These are phyloP conservation scores for Horisme vitalbata DNA, from an alignment of 2,888 invertebrate genomes.

Conservation along the genomic window DNA sequence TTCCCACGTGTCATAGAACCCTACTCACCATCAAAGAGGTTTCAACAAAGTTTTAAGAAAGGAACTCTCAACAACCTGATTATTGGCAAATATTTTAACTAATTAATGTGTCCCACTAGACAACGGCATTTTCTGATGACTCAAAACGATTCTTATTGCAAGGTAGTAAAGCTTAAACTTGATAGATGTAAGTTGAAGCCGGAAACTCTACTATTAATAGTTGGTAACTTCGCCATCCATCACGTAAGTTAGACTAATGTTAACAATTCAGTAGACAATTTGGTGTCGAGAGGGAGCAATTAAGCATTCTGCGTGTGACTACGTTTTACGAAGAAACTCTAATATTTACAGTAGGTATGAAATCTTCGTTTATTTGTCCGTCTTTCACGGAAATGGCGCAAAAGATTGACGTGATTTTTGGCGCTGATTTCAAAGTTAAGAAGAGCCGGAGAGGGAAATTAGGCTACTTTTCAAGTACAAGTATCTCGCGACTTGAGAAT, in stretches of 20 bases:
- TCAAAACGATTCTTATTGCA: conserved; percentile 6
- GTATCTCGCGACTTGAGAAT: no score
- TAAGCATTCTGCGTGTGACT: conserved; percentile 7
- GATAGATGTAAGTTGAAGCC: neutral
- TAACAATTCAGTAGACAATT: conserved; percentile 27
- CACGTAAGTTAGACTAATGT: conserved; percentile 25
- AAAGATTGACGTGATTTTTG: no score
- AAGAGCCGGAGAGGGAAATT: no score
- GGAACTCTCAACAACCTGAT: conserved; percentile 10
- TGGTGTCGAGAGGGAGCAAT: conserved; percentile 24
- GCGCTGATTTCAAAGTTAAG: no score
- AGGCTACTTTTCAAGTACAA: no score
- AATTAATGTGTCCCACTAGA: conserved; percentile 2
- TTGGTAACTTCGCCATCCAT: conserved; percentile 12
- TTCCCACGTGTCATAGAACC: no score
- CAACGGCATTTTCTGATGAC: neutral
- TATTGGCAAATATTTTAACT: conserved; percentile 8
- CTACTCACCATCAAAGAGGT: no score
- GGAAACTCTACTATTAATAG: conserved; percentile 5
- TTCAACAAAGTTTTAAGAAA: neutral
- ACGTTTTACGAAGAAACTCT: neutral
- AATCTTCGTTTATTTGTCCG: no score
- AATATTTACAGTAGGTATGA: neutral
- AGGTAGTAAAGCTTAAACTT: conserved; percentile 6
- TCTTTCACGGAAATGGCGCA: no score